Conservation (phyloP, 1,140 invertebrate species). For the Pantala flavescens region DNA sequence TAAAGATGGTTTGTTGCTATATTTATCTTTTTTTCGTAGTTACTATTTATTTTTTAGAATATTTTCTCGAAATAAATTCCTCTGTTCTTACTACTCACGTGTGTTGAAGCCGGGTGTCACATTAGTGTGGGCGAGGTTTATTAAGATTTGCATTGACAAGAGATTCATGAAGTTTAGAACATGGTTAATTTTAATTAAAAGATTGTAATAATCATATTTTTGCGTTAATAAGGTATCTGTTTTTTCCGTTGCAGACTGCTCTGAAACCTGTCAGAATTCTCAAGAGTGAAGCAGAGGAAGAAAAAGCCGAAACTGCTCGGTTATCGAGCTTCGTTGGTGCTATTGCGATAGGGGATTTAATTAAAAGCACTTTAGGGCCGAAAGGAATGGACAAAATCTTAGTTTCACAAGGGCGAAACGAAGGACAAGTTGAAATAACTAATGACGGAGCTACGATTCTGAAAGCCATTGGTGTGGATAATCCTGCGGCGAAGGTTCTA, state of each 20-base stretch:
- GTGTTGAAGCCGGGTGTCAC: too few species aligned
- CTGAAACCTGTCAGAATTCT: conserved; percentile 90
- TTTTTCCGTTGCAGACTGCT: conserved; percentile 61
- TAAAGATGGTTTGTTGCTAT: too few species aligned
- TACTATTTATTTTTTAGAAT: too few species aligned
- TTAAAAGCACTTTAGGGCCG: conserved; percentile 96
- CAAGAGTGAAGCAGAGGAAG: conserved; percentile 92
- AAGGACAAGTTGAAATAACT: conserved; percentile 84
- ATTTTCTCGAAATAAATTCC: too few species aligned
- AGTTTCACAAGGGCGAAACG: conserved; percentile 67
- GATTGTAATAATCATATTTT: too few species aligned
- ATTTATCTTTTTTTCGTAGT: too few species aligned
- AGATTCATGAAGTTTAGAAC: too few species aligned
- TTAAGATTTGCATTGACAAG: too few species aligned
- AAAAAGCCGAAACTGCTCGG: conserved; percentile 90
- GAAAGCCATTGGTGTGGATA: conserved; percentile 93
- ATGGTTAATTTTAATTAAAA: too few species aligned
- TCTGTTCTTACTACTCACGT: too few species aligned
- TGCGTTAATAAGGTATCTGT: too few species aligned
- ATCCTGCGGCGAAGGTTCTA: conserved; percentile 96
- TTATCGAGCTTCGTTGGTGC: conserved; percentile 96
- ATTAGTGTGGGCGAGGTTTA: too few species aligned
- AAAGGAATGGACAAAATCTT: conserved; percentile 99
- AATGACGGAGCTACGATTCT: conserved; percentile 99
- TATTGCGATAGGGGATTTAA: conserved; percentile 95